Percentiles rank a stretch among this genome's conserved stretches.
Conservation (phyloP, 2,888 invertebrate species). For the Aphrophora alni region DNA sequence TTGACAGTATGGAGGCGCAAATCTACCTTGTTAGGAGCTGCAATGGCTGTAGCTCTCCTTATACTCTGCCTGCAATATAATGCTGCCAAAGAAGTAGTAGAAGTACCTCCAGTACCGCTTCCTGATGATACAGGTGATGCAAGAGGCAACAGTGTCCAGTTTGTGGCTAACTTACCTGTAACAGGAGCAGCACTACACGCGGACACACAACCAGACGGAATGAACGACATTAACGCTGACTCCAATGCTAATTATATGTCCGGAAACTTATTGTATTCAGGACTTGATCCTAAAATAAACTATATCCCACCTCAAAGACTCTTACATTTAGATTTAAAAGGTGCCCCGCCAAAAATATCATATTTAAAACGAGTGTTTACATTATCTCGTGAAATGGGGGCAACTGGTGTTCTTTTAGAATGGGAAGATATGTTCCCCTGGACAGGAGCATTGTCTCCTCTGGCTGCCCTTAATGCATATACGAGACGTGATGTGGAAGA, state of each 20-base stretch:
- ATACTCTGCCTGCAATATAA: slow-evolving; percentile 60
- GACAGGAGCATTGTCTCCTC: slow-evolving; percentile 63
- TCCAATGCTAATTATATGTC: slow-evolving; percentile 54
- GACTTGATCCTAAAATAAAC: slow-evolving; percentile 47
- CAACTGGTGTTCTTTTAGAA: slow-evolving; percentile 75
- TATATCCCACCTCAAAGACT: slow-evolving; percentile 64
- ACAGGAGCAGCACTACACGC: slow-evolving; percentile 32
- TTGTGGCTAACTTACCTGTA: slow-evolving; percentile 41
- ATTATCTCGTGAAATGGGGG: slow-evolving; percentile 67
- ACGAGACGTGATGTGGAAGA: slow-evolving; percentile 60
- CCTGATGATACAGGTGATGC: slow-evolving; percentile 40
- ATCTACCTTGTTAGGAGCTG: slow-evolving; percentile 58
- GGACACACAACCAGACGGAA: slow-evolving; percentile 34
- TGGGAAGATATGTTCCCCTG: slow-evolving; percentile 88
- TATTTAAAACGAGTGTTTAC: slow-evolving; percentile 67
- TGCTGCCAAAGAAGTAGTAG: slow-evolving; percentile 47
- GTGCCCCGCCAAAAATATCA: slow-evolving; percentile 71
- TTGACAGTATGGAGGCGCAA: slow-evolving; percentile 61
- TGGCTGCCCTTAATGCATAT: slow-evolving; percentile 67
- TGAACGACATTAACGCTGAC: slow-evolving; percentile 38
- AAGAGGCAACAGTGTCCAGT: slow-evolving; percentile 46
- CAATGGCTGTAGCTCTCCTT: slow-evolving; percentile 57
- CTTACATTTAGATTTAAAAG: slow-evolving; percentile 79
- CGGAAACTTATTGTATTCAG: slow-evolving; percentile 47
- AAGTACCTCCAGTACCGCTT: slow-evolving; percentile 46